These are phyloP conservation scores for Girardinichthys multiradiatus DNA, from an alignment of 2,113 vertebrate genomes.

Conservation along the genomic window DNA sequence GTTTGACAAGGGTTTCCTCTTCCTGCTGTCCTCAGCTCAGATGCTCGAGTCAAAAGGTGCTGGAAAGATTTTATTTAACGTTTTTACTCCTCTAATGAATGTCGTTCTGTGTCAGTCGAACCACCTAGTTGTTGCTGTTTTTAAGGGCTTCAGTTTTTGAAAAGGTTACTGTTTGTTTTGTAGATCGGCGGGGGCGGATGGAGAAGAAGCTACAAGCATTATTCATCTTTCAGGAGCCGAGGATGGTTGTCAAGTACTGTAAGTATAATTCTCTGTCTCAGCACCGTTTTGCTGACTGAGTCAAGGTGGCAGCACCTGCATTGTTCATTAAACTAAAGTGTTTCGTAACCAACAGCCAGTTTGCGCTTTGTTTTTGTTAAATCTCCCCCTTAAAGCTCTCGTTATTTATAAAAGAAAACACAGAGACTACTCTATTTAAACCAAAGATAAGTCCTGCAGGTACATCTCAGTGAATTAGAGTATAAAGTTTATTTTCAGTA, in stretches of 20 bases:
- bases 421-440: background rate
- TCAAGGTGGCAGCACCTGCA: background rate
- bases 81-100: constrained; percentile 8
- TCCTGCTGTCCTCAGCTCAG: constrained; percentile 90
- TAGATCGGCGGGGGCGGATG: constrained; percentile 83
- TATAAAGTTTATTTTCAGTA: too few relatives aligned
- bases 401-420: background rate
- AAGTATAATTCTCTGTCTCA: constrained; percentile 57
- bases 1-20: constrained; percentile 90
- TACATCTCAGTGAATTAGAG: too few relatives aligned
- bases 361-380: background rate
- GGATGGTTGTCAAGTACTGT: constrained; percentile 79
- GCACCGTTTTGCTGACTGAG: background rate
- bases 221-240: constrained; percentile 92
- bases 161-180: constrained; percentile 52
- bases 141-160: constrained; percentile 30
- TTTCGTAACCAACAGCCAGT: background rate
- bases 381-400: background rate
- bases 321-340: background rate
- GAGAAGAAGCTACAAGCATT: constrained; percentile 87
- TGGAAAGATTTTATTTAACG: constrained; percentile 2
- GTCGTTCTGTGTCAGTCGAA: constrained; percentile 28
- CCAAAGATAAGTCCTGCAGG: background rate
- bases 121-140: constrained; percentile 42
- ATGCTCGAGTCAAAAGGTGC: constrained; percentile 90